Percentiles rank a stretch among this genome's conserved stretches.
These are phyloP conservation scores for Etia nguti DNA, from an alignment of 2,113 vertebrate species.

Conservation along the genomic window DNA sequence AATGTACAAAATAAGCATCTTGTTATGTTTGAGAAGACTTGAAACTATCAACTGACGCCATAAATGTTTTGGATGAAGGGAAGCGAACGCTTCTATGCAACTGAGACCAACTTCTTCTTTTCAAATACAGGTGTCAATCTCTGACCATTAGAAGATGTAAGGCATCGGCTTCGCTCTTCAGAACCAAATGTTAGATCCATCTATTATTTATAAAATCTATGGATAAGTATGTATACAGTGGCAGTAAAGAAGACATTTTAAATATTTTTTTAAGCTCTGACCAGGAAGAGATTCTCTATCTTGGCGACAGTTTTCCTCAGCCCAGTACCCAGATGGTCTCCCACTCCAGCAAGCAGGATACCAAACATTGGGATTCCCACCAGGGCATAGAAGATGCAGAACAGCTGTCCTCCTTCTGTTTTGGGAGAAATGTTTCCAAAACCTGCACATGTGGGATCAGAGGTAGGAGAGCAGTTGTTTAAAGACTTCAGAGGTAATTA, in stretches of 20 bases:
- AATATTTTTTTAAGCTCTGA: constrained; percentile 30
- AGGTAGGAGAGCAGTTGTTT: not conserved
- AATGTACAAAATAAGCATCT: not conserved
- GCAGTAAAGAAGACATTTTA: not conserved
- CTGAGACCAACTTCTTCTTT: not conserved
- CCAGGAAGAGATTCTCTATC: constrained; percentile 85
- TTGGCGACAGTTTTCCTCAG: constrained; percentile 80
- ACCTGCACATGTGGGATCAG: constrained; percentile 58
- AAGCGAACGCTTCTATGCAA: not conserved
- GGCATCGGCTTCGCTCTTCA: not conserved
- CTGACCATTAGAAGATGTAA: not conserved
- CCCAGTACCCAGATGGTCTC: constrained; percentile 84
- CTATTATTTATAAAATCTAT: not conserved
- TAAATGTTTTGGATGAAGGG: not conserved
- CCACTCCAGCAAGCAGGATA: constrained; percentile 83
- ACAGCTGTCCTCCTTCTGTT: constrained; percentile 80
- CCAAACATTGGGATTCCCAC: constrained; percentile 89
- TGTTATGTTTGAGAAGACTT: not conserved
- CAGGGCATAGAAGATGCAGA: constrained; percentile 88
- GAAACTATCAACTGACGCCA: not conserved
- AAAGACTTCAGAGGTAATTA: not conserved
- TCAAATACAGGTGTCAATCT: not conserved
- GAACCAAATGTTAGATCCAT: not conserved
- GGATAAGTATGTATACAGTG: not conserved
- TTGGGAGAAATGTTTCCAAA: constrained; percentile 86